phyloP scores from a whole-genome alignment of 2,888 invertebrate species.

The Papilio demoleus region DNA sequence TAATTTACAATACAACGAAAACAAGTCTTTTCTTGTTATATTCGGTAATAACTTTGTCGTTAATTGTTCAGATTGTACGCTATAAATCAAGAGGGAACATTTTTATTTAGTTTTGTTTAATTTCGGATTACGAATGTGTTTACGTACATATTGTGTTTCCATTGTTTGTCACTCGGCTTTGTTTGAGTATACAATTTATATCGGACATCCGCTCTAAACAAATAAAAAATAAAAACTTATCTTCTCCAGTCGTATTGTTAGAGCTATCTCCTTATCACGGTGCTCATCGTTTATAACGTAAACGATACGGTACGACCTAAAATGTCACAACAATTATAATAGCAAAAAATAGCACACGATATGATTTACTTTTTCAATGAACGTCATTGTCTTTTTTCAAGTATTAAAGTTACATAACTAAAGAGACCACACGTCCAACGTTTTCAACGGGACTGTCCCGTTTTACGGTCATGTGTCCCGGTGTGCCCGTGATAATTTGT shows the following conservation, averaged over 20 bases:
- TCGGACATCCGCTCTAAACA: slow-evolving; percentile 28
- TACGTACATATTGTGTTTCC: slow-evolving; percentile 1
- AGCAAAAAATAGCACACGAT: not conserved
- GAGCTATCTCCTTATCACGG: slow-evolving; percentile 24
- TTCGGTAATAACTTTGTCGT: not conserved
- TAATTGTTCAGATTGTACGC: not conserved
- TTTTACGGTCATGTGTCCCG: no score
- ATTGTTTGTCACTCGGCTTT: slow-evolving; percentile 26
- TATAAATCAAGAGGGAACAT: slow-evolving; percentile 12
- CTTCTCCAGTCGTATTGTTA: slow-evolving; percentile 24
- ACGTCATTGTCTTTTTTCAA: not conserved
- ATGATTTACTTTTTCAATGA: not conserved
- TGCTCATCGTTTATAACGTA: slow-evolving; percentile 7
- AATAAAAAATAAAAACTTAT: slow-evolving; percentile 30
- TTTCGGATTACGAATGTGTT: slow-evolving; percentile 1
- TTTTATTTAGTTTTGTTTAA: slow-evolving; percentile 12
- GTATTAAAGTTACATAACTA: not conserved
- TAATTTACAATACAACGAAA: not conserved
- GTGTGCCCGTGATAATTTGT: no score
- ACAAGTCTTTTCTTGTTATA: slow-evolving; percentile 9
- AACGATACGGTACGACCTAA: not conserved
- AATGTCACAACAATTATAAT: not conserved
- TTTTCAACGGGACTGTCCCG: no score
- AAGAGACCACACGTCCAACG: no score
- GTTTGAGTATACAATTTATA: slow-evolving; percentile 21